These are phyloP conservation scores for Corythornis cristatus DNA, from an alignment of 2,113 vertebrate genomes.

Conservation along the genomic window DNA sequence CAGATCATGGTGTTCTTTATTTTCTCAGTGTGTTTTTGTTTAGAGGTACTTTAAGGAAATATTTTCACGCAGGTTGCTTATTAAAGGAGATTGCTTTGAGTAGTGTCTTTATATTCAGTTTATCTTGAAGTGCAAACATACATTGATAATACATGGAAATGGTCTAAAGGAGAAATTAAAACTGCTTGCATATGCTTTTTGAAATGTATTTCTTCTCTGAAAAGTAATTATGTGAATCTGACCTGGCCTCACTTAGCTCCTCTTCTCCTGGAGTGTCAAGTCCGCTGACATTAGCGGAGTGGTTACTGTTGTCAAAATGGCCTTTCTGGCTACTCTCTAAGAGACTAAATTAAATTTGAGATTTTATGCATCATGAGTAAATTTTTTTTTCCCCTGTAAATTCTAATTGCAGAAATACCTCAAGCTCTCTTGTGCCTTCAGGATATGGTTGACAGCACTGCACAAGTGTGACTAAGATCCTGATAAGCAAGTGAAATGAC, in stretches of 20 bases:
- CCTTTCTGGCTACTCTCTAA: not conserved
- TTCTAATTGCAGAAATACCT: constrained; percentile 22
- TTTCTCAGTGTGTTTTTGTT: not conserved
- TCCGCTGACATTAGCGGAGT: not conserved
- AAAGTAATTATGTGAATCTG: constrained; percentile 5
- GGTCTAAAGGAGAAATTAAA: constrained; percentile 10
- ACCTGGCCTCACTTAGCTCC: not conserved
- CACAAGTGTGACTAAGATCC: not conserved
- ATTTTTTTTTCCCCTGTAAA: not conserved
- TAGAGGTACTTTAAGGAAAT: not conserved
- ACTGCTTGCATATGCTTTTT: not conserved
- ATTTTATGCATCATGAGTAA: not conserved
- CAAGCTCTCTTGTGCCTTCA: not conserved
- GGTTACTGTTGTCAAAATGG: not conserved
- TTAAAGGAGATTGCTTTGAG: not conserved
- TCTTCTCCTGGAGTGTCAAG: not conserved
- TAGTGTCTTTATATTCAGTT: constrained; percentile 1
- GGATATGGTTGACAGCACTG: not conserved
- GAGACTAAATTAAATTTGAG: not conserved
- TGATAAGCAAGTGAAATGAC: not conserved
- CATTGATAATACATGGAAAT: not conserved
- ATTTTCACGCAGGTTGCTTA: not conserved
- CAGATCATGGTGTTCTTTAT: not conserved
- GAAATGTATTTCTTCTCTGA: not conserved
- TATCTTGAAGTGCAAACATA: not conserved